Evolutionary conservation across 2,113 vertebrate species (phyloP).

Genomic region (Phasianus colchicus): DNA sequence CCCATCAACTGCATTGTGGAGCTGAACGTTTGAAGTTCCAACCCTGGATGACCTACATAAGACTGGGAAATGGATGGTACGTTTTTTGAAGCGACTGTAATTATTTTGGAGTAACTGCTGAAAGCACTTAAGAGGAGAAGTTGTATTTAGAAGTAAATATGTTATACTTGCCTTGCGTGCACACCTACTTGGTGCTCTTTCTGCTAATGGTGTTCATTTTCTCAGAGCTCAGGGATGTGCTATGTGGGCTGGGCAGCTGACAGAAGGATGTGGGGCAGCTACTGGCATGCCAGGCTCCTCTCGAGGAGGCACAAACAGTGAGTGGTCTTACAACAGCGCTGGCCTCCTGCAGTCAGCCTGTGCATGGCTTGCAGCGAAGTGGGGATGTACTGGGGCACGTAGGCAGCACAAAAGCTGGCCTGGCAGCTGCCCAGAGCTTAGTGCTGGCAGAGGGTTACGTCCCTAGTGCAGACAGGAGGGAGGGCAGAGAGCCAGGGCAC

Average conservation of each 20-base stretch:
- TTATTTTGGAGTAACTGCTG: background rate
- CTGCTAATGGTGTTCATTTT: background rate
- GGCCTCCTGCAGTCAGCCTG: accelerated
- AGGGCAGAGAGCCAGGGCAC: background rate
- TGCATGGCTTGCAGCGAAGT: accelerated
- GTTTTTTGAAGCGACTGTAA: background rate
- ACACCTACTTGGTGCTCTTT: background rate
- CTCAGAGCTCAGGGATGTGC: background rate
- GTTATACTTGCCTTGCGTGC: background rate
- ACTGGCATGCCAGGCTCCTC: accelerated
- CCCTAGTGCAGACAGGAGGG: background rate
- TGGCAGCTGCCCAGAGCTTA: background rate
- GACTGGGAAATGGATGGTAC: background rate
- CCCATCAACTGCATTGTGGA: slow-evolving; percentile 23
- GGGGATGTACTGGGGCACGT: accelerated
- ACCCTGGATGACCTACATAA: slow-evolving; percentile 47
- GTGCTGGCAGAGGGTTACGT: background rate
- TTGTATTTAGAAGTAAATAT: background rate
- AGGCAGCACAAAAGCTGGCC: background rate
- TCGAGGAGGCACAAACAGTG: accelerated
- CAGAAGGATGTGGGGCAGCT: background rate
- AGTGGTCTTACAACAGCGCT: background rate
- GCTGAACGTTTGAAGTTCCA: slow-evolving; percentile 34
- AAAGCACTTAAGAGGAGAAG: background rate
- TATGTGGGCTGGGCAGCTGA: background rate